These are phyloP conservation scores for Brevipalpus yothersi DNA, from an alignment of 1,140 invertebrate species.

Conservation along the genomic window DNA sequence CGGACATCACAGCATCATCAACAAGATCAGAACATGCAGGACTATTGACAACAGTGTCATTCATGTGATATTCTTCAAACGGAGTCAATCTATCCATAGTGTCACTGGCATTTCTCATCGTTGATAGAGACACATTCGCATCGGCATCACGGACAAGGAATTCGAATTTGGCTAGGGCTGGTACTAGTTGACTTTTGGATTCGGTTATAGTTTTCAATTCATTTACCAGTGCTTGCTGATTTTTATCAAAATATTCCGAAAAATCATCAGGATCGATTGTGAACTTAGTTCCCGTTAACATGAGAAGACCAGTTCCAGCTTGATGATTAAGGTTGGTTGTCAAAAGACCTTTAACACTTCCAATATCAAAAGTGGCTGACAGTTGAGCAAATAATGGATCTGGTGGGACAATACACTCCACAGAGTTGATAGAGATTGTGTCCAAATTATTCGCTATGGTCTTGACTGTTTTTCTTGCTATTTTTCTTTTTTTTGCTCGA, in stretches of 20 bases:
- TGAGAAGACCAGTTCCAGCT: background rate
- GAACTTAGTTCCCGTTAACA: conserved; percentile 1
- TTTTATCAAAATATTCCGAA: background rate
- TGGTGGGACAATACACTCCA: conserved; percentile 3
- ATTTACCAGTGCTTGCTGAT: background rate
- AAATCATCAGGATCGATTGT: background rate
- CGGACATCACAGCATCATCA: background rate
- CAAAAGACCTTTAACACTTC: conserved; percentile 5
- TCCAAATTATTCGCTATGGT: conserved; percentile 4
- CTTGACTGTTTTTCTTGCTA: background rate
- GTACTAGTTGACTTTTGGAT: background rate
- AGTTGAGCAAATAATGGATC: conserved; percentile 8
- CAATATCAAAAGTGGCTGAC: conserved; percentile 5
- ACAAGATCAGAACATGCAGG: background rate
- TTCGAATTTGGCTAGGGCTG: background rate
- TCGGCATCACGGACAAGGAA: background rate
- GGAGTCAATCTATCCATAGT: background rate
- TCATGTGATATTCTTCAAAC: background rate
- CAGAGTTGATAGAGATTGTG: background rate
- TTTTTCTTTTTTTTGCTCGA: conserved; percentile 1
- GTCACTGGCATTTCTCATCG: background rate
- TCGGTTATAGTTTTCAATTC: background rate
- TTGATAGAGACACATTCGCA: background rate
- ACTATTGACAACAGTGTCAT: background rate
- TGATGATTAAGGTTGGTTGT: conserved; percentile 1